Base-by-base conservation (phyloP, 2,113 vertebrate genomes). In the Embiotoca jacksoni region DNA sequence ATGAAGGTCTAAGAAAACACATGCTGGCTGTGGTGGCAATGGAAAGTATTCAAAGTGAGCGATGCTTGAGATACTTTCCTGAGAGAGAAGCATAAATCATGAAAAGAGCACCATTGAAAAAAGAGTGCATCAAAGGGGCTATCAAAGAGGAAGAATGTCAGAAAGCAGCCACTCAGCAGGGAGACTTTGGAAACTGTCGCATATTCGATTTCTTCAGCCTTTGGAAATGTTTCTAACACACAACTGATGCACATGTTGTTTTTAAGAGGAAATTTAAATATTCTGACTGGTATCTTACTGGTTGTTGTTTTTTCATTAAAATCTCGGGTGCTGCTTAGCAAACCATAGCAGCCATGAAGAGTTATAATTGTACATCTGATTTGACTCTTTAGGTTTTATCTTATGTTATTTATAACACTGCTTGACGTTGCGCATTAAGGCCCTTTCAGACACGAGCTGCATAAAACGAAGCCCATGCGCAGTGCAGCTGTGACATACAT, bases 1-100 rank as follows among this genome's bases (percentile, higher is more conserved):
- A 3, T 7, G 6, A 54, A 52, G 46, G 44, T 6, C 11, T 0
- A 35, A 75, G 0, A 15, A 3, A 59, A 46, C 7, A 35, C 39
- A 32, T 4, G 4, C 11, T 4, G 35, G 15, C 35, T 32, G 32
- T 16, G 49, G 31, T 13, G 10, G 10, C 49, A 7, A n/a, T 4
- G 23, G n/a, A 35, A 37, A 35, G 39, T 5, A 31, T 31, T 66
- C 23, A 37, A 23, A n/a, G 8, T 46, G 36, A 58, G 8, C 5
- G 7, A 33, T 23, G 15, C 37, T 52, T 59, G 6, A 44, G 46
- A 60, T 50, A 8, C 5, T 65, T 23, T 41, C 10, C n/a, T 32
- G 16, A 8, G 8, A 61, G 16, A 23, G 52, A 53, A 53, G 16
- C 35, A 75, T 47, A 31, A 35, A 63, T 59, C 4, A 72, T 60